Conservation (phyloP, 2,888 invertebrate species). For the Dolichopus griseipennis region DNA sequence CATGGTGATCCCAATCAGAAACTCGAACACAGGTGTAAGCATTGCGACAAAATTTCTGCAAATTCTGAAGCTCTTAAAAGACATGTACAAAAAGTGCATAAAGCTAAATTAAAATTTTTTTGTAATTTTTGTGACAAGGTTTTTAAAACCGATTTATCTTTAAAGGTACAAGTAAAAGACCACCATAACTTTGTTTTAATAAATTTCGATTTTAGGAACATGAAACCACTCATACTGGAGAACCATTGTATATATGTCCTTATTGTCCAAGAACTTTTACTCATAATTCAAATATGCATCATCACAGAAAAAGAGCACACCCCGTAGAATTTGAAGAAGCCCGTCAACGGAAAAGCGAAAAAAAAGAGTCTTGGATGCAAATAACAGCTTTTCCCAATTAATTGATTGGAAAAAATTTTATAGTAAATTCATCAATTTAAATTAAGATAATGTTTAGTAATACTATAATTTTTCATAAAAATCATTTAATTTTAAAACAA, state of each 20-base stretch:
- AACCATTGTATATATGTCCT: constrained; percentile 40
- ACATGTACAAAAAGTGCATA: constrained; percentile 39
- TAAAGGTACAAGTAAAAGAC: constrained; percentile 28
- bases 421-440: too few relatives aligned
- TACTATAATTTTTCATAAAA: too few relatives aligned
- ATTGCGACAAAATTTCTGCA: constrained; percentile 28
- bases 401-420: background rate
- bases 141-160: constrained; percentile 37
- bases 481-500: too few relatives aligned
- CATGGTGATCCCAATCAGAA: background rate
- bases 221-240: constrained; percentile 42
- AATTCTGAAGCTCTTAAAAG: constrained; percentile 38
- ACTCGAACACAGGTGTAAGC: background rate
- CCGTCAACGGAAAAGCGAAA: constrained; percentile 20
- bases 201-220: constrained; percentile 32
- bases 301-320: constrained; percentile 40
- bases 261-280: constrained; percentile 42
- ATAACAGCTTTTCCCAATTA: background rate
- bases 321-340: constrained; percentile 36
- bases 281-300: constrained; percentile 42
- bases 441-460: too few relatives aligned
- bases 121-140: constrained; percentile 39
- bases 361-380: constrained; percentile 18
- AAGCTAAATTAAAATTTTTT: constrained; percentile 30
- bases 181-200: background rate